These are phyloP conservation scores for Diorhabda carinulata DNA, from an alignment of 1,140 invertebrate genomes.

Conservation along the genomic window DNA sequence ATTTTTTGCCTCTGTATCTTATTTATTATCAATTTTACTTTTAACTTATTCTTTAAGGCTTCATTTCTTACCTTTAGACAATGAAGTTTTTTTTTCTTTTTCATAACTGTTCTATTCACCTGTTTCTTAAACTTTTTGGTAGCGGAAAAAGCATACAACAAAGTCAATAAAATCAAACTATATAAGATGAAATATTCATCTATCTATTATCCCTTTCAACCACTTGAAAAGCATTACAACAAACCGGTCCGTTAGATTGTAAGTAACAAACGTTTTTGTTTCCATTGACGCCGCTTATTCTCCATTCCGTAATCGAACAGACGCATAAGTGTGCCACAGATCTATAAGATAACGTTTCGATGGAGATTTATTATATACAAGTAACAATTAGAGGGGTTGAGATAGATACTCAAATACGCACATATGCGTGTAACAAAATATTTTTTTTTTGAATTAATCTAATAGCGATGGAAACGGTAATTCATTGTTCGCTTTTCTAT, in stretches of 20 bases:
- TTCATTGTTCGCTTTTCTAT: not conserved
- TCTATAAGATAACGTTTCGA: slow-evolving; percentile 19
- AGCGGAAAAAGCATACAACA: too few species aligned
- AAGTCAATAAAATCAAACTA: too few species aligned
- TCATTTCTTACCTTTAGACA: too few species aligned
- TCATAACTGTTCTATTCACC: too few species aligned
- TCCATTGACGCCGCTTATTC: not conserved
- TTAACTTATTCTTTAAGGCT: too few species aligned
- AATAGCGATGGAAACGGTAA: not conserved
- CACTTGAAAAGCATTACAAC: too few species aligned
- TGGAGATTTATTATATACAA: slow-evolving; percentile 10
- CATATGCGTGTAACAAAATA: slow-evolving; percentile 10
- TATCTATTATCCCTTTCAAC: too few species aligned
- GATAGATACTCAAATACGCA: slow-evolving; percentile 3
- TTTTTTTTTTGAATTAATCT: not conserved
- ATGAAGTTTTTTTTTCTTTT: too few species aligned
- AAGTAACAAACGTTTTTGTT: not conserved
- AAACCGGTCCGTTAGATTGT: not conserved
- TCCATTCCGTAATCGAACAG: slow-evolving; percentile 12
- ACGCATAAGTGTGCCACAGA: slow-evolving; percentile 19
- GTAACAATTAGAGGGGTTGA: slow-evolving; percentile 8
- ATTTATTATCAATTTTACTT: too few species aligned
- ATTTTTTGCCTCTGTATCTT: too few species aligned
- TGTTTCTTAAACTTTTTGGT: too few species aligned
- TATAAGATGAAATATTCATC: too few species aligned